Conservation (phyloP, 2,113 vertebrate species). For the Amphilophus citrinellus region DNA sequence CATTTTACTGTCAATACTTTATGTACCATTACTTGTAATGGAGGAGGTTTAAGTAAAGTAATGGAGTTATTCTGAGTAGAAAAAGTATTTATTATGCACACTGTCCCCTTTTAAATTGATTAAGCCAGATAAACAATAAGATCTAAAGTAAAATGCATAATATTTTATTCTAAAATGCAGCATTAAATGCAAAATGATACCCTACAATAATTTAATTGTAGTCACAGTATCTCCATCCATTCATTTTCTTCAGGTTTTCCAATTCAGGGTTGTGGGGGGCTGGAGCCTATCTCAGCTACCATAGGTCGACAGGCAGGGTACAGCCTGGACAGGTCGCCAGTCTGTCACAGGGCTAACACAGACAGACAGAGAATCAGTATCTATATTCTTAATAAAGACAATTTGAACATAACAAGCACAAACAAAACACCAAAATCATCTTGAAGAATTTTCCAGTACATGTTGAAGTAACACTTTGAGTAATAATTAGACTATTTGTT, state of each 20-base stretch:
- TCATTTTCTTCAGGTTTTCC: too few relatives aligned
- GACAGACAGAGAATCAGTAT: neutral
- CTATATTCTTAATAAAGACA: neutral
- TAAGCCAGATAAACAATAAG: neutral
- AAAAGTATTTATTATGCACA: neutral
- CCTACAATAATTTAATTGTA: neutral
- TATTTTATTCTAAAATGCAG: neutral
- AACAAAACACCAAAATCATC: neutral
- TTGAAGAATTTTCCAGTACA: neutral
- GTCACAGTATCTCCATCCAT: neutral
- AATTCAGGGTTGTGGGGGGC: too few relatives aligned
- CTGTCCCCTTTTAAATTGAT: neutral
- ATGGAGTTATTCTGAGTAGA: neutral
- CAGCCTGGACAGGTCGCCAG: too few relatives aligned
- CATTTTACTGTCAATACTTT: too few relatives aligned
- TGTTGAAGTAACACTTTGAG: neutral
- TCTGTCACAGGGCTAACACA: too few relatives aligned
- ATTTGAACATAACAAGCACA: neutral
- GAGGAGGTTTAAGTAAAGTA: neutral
- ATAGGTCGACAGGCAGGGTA: too few relatives aligned
- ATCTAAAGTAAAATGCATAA: neutral
- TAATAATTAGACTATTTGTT: neutral
- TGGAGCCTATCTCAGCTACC: too few relatives aligned
- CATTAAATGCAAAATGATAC: neutral
- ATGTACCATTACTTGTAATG: neutral